These are phyloP conservation scores for Papilio xuthus DNA, from an alignment of 1,140 invertebrate species.

Conservation along the genomic window DNA sequence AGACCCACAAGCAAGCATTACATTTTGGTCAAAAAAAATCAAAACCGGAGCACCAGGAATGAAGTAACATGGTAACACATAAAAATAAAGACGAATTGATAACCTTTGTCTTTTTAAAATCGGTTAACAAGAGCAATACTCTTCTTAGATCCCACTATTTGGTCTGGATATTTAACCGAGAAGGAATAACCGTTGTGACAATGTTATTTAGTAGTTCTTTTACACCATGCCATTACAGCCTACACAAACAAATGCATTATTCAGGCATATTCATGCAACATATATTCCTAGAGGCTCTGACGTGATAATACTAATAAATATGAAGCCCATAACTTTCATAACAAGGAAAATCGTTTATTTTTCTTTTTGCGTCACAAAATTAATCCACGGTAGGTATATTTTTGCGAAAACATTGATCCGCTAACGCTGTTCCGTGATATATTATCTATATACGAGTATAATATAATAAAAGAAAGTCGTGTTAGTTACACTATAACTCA, in stretches of 20 bases:
- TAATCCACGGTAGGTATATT: not conserved
- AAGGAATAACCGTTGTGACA: not conserved
- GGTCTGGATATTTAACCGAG: not conserved
- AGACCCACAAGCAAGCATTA: no score
- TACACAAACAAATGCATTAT: slow-evolving; percentile 8
- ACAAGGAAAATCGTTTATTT: slow-evolving; percentile 7
- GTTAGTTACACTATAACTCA: no score
- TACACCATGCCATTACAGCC: not conserved
- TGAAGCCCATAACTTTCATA: not conserved
- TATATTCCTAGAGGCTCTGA: not conserved
- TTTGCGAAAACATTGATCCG: not conserved
- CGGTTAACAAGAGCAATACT: no score
- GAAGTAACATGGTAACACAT: no score
- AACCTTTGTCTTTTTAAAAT: no score
- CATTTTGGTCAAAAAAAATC: no score
- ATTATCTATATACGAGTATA: no score
- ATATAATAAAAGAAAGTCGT: no score
- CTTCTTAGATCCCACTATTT: no score
- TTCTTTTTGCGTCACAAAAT: not conserved
- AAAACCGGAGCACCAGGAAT: no score
- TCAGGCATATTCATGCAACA: not conserved
- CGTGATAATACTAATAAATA: not conserved
- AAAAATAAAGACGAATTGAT: no score
- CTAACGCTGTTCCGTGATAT: not conserved
- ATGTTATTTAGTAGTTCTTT: no score